Evolutionary conservation across 2,113 vertebrate species (phyloP).

Genomic region (Rhombomys opimus): DNA sequence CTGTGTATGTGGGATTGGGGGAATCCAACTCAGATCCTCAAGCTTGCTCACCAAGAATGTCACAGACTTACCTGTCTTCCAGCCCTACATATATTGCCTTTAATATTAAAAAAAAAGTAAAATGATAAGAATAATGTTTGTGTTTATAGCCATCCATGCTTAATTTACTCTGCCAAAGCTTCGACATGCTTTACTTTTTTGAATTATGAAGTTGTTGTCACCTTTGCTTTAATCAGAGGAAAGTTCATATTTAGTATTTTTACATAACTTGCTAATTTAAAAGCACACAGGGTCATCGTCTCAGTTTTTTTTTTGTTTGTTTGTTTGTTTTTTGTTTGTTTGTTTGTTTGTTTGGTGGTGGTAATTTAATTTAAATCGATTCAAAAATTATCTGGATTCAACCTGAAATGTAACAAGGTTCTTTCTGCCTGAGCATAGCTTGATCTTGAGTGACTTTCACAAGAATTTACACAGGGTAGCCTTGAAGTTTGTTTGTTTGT

Average conservation of each 20-base stretch:
- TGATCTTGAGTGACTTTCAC: constrained; percentile 19
- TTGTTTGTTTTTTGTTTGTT: too few relatives aligned
- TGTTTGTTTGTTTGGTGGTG: too few relatives aligned
- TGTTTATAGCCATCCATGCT: not conserved
- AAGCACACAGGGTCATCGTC: not conserved
- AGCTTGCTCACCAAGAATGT: not conserved
- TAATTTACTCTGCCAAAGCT: not conserved
- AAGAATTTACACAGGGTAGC: not conserved
- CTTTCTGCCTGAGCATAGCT: constrained; percentile 2
- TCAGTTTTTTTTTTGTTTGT: constrained; percentile 38
- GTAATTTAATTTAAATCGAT: constrained; percentile 57
- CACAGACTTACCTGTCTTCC: not conserved
- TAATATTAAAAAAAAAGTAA: constrained; percentile 34
- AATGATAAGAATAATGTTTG: not conserved
- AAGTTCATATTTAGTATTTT: constrained; percentile 38
- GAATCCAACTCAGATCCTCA: not conserved
- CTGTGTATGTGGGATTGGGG: too few relatives aligned
- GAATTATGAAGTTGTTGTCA: constrained; percentile 33
- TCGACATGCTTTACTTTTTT: not conserved
- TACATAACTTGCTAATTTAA: constrained; percentile 37
- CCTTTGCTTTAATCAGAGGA: constrained; percentile 32
- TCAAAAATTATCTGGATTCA: constrained; percentile 41
- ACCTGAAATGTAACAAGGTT: not conserved
- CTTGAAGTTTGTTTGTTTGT: not conserved
- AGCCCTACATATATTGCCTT: not conserved